Percentiles rank a stretch among this genome's conserved stretches.
phyloP scores from a whole-genome alignment of 2,888 invertebrate species.

The Tortrix viridana region DNA sequence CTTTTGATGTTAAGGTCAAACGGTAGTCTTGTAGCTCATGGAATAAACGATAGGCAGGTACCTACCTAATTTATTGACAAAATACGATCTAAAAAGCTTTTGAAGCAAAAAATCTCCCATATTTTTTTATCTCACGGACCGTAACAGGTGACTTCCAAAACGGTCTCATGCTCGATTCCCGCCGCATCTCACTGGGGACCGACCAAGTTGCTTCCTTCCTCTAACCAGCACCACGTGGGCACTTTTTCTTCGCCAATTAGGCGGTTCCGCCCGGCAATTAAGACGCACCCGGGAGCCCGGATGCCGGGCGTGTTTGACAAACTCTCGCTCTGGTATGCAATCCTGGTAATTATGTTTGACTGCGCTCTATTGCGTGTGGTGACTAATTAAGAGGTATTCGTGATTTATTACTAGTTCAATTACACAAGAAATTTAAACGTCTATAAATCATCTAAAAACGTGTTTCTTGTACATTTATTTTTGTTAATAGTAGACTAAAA shows the following conservation, averaged over 20 bases:
- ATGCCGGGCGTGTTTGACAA: constrained; percentile 58
- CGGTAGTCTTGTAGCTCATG: not conserved
- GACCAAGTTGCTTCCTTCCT: constrained; percentile 54
- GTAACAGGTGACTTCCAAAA: constrained; percentile 28
- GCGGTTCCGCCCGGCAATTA: constrained; percentile 35
- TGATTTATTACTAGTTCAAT: constrained; percentile 51
- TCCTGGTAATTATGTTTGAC: constrained; percentile 68
- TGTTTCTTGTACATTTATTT: not conserved
- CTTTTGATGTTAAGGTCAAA: constrained; percentile 44
- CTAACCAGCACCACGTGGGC: constrained; percentile 71
- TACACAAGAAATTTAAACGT: constrained; percentile 30
- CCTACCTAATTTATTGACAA: no score
- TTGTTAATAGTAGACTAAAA: no score
- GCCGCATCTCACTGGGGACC: constrained; percentile 48
- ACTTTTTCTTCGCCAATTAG: constrained; percentile 58
- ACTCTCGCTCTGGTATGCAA: constrained; percentile 62
- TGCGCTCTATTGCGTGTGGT: constrained; percentile 56
- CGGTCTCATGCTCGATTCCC: constrained; percentile 21
- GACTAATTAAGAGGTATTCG: constrained; percentile 62
- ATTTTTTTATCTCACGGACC: not conserved
- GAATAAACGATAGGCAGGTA: no score
- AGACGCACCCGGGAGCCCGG: constrained; percentile 61
- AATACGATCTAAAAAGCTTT: constrained; percentile 15
- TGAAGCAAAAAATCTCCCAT: not conserved
- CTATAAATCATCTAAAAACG: not conserved